Conservation (phyloP, 2,888 invertebrate species). For the Clepsis dumicolana region DNA sequence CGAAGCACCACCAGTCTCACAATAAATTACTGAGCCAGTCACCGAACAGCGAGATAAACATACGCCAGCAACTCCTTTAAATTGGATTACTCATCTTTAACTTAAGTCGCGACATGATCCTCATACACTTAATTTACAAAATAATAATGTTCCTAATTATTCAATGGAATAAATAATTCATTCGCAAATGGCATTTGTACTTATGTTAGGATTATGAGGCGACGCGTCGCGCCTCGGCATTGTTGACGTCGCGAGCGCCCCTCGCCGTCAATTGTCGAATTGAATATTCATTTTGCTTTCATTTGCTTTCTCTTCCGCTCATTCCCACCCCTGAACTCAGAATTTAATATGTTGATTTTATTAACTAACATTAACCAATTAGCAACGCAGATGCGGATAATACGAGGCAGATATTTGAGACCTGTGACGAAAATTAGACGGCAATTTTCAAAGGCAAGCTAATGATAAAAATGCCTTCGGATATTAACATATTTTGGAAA, state of each 20-base stretch:
- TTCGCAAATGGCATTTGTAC: slow-evolving; percentile 20
- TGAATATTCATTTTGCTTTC: slow-evolving; percentile 35
- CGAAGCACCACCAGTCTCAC: neutral
- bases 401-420: neutral
- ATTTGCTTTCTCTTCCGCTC: slow-evolving; percentile 16
- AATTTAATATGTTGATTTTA: slow-evolving; percentile 27
- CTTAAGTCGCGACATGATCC: slow-evolving; percentile 20
- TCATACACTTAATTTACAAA: slow-evolving; percentile 19
- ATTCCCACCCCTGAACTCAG: slow-evolving; percentile 8
- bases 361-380: slow-evolving; percentile 4
- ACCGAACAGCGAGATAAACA: neutral
- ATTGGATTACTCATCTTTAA: slow-evolving; percentile 21
- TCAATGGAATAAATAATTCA: slow-evolving; percentile 23
- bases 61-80: neutral
- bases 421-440: neutral
- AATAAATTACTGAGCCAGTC: slow-evolving; percentile 8
- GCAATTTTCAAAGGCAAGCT: neutral
- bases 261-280: slow-evolving; percentile 27
- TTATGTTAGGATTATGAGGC: slow-evolving; percentile 10
- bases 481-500: too few species aligned
- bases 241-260: slow-evolving; percentile 24
- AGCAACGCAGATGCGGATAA: slow-evolving; percentile 12
- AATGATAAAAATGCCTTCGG: neutral
- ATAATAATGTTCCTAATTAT: slow-evolving; percentile 23
- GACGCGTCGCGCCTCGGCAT: slow-evolving; percentile 11